Percentiles rank a stretch among this genome's conserved stretches.
These are phyloP conservation scores for Pseudanteris insignis DNA, from an alignment of 2,888 invertebrate genomes.

Conservation along the genomic window DNA sequence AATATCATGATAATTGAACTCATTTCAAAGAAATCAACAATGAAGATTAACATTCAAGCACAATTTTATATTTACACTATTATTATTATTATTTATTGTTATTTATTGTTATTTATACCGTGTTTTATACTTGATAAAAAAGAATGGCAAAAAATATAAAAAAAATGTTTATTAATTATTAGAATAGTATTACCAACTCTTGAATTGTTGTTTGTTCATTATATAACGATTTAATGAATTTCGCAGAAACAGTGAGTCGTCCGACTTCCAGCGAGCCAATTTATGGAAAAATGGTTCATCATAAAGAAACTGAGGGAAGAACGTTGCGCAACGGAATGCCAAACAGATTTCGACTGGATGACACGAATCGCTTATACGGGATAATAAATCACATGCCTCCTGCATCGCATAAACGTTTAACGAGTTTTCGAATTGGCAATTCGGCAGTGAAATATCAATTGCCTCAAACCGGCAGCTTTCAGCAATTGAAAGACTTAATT, in stretches of 20 bases:
- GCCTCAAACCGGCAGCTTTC: conserved; percentile 70
- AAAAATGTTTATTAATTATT: too few relatives aligned
- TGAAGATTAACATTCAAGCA: too few relatives aligned
- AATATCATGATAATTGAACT: too few relatives aligned
- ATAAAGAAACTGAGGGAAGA: conserved; percentile 73
- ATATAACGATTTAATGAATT: too few relatives aligned
- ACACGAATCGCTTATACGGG: conserved; percentile 68
- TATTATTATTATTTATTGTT: too few relatives aligned
- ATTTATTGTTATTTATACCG: too few relatives aligned
- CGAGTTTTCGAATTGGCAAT: conserved; percentile 49
- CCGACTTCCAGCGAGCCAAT: conserved; percentile 68
- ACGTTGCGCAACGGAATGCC: conserved; percentile 61
- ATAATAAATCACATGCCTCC: conserved; percentile 67
- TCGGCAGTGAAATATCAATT: conserved; percentile 44
- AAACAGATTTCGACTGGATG: conserved; percentile 69
- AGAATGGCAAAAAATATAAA: too few relatives aligned
- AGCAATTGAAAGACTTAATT: conserved; percentile 82
- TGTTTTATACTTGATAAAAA: too few relatives aligned
- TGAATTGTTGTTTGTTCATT: too few relatives aligned
- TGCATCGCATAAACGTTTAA: conserved; percentile 67
- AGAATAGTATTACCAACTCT: too few relatives aligned
- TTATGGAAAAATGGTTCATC: conserved; percentile 75
- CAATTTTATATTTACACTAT: too few relatives aligned
- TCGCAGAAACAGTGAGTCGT: conserved; percentile 24
- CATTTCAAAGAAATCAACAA: too few relatives aligned